A percentile compares a stretch with the other conserved stretches of the same genome.
phyloP scores from a whole-genome alignment of 1,140 invertebrate genomes.

The Macrocentrus cingulum region DNA sequence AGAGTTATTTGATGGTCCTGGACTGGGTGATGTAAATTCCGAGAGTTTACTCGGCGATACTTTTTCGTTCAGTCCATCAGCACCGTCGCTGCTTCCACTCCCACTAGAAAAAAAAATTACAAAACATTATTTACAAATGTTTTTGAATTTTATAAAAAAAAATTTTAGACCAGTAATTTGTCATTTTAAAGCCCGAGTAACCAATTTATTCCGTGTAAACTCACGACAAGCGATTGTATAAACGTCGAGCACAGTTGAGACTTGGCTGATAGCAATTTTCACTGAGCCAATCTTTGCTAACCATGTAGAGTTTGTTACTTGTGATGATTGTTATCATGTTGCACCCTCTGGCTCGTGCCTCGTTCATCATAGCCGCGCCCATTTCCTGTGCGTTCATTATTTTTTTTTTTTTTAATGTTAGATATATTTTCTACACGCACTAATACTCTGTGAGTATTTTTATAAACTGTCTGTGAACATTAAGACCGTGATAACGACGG shows the following conservation, averaged over 20 bases:
- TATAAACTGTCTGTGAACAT: no score
- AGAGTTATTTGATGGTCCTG: constrained; percentile 52
- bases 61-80: constrained; percentile 53
- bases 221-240: constrained; percentile 40
- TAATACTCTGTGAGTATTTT: constrained; percentile 1
- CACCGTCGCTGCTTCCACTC: constrained; percentile 56
- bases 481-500: no score
- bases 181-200: constrained; percentile 1
- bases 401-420: constrained; percentile 32
- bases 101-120: constrained; percentile 40
- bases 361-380: constrained; percentile 39
- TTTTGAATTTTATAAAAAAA: background rate
- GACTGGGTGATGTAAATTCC: constrained; percentile 52
- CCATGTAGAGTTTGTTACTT: constrained; percentile 51
- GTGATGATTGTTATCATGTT: constrained; percentile 53
- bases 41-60: constrained; percentile 52
- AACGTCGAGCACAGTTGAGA: constrained; percentile 29
- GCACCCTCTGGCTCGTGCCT: constrained; percentile 45
- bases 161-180: constrained; percentile 2
- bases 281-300: constrained; percentile 51
- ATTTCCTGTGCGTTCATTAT: constrained; percentile 45
- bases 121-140: constrained; percentile 37
- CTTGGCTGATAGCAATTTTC: constrained; percentile 41
- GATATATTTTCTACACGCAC: constrained; percentile 18
- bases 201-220: constrained; percentile 29